Conservation (phyloP, 2,797 vertebrate genomes). For the Harpagifer antarcticus region DNA sequence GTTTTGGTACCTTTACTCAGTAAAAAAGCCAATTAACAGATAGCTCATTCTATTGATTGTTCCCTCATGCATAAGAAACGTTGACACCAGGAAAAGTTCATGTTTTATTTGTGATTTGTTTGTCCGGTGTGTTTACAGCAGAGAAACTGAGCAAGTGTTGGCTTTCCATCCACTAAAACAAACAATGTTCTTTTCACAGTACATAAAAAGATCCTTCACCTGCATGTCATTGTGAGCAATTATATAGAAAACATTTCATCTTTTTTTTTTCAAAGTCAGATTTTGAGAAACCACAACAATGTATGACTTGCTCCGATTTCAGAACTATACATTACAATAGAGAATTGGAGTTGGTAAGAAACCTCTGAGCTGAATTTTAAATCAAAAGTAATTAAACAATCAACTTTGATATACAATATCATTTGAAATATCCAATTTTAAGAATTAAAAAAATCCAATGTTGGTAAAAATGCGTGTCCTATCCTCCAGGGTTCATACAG, state of each 20-base stretch:
- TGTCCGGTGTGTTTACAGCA: constrained; percentile 29
- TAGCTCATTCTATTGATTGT: background rate
- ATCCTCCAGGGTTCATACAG: constrained; percentile 14
- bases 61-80: background rate
- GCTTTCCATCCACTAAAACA: background rate
- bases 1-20: background rate
- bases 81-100: background rate
- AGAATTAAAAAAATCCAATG: background rate
- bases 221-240: background rate
- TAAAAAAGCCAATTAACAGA: background rate
- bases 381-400: background rate
- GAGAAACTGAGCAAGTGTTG: background rate
- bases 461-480: background rate
- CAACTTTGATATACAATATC: background rate
- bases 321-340: background rate
- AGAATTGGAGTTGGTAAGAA: background rate
- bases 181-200: background rate
- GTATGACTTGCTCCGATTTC: background rate
- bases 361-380: background rate
- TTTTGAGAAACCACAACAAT: background rate
- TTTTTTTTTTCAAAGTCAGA: background rate
- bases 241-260: background rate
- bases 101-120: constrained; percentile 44
- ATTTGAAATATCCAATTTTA: background rate
- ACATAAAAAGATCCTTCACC: background rate